phyloP scores from a whole-genome alignment of 2,797 vertebrate species.

The Cygnus olor region DNA sequence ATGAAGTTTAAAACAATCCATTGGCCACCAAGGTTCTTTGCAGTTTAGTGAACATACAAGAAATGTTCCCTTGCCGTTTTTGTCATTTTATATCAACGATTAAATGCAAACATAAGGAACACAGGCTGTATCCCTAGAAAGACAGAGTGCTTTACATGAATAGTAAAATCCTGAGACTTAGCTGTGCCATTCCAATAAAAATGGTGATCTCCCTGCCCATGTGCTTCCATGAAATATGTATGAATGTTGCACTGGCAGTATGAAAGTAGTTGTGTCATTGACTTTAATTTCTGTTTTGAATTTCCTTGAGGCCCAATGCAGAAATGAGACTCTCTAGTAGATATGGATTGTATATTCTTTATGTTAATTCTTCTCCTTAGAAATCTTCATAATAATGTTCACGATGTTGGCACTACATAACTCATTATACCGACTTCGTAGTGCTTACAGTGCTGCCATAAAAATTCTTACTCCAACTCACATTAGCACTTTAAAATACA shows the following conservation, averaged over 20 bases:
- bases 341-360: slow-evolving; percentile 59
- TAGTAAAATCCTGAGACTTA: slow-evolving; percentile 63
- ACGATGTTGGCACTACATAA: slow-evolving; percentile 42
- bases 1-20: neutral
- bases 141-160: slow-evolving; percentile 59
- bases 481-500: neutral
- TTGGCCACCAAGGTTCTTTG: neutral
- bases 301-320: slow-evolving; percentile 72
- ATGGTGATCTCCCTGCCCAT: slow-evolving; percentile 64
- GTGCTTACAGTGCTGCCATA: slow-evolving; percentile 1
- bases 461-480: slow-evolving; percentile 29
- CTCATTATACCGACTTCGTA: neutral
- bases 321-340: slow-evolving; percentile 66
- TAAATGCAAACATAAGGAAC: slow-evolving; percentile 66
- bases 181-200: slow-evolving; percentile 73
- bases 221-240: slow-evolving; percentile 77
- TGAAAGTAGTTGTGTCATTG: slow-evolving; percentile 67
- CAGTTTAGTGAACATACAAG: slow-evolving; percentile 3
- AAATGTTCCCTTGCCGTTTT: slow-evolving; percentile 14
- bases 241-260: slow-evolving; percentile 12
- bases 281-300: slow-evolving; percentile 78
- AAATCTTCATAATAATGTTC: slow-evolving; percentile 61
- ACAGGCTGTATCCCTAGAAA: slow-evolving; percentile 46
- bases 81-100: slow-evolving; percentile 39
- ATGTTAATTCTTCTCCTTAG: slow-evolving; percentile 54